A percentile compares a stretch with the other conserved stretches of the same genome.
Conservation (phyloP, 2,797 vertebrate species). For the Microctenopoma stevenorrisi region DNA sequence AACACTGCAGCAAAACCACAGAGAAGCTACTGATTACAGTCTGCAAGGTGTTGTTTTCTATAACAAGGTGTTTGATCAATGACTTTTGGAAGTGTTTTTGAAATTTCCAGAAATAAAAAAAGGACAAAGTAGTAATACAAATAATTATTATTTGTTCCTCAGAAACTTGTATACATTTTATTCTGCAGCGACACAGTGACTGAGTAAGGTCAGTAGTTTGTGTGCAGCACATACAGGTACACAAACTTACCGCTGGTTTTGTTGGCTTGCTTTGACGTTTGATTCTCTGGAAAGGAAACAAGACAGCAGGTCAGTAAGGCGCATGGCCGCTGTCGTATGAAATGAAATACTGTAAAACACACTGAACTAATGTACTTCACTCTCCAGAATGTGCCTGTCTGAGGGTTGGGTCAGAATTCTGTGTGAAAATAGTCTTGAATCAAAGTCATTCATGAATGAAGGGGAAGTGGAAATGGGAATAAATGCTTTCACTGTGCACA, state of each 20-base stretch:
- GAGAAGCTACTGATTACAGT: conserved; percentile 27
- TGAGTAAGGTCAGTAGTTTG: background rate
- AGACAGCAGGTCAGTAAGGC: conserved; percentile 26
- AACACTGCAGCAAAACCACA: conserved; percentile 29
- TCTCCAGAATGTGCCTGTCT: conserved; percentile 55
- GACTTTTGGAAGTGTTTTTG: no score
- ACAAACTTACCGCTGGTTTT: conserved; percentile 81
- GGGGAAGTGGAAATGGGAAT: conserved; percentile 77
- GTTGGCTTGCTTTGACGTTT: conserved; percentile 79
- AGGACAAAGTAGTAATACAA: no score
- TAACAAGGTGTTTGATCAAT: no score
- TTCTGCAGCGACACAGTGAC: background rate
- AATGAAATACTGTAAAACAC: background rate
- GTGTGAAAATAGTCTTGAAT: conserved; percentile 80
- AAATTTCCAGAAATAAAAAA: no score
- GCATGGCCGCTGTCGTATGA: background rate
- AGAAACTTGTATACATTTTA: background rate
- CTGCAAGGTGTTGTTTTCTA: background rate
- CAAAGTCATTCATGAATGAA: conserved; percentile 81
- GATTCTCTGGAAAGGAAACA: conserved; percentile 77
- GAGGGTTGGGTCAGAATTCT: conserved; percentile 58
- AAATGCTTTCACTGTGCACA: conserved; percentile 79
- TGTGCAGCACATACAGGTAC: no score
- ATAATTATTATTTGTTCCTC: no score
- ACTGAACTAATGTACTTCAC: conserved; percentile 12